A percentile compares a stretch with the other conserved stretches of the same genome.
Conservation (phyloP, 2,888 invertebrate genomes). For the Eupithecia dodoneata region DNA sequence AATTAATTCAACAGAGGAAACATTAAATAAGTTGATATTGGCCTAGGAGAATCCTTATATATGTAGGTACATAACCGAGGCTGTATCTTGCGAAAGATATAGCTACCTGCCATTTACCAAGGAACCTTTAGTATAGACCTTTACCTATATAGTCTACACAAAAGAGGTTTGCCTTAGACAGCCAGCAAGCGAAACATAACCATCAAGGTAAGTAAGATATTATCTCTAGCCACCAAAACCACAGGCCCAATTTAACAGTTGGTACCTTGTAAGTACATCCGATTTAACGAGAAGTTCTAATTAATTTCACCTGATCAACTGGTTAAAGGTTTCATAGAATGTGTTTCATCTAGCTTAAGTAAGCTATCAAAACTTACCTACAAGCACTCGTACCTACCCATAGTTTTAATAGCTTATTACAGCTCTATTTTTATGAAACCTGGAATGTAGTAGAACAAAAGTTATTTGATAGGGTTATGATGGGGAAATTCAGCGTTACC, state of each 20-base stretch:
- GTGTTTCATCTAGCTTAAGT: background rate
- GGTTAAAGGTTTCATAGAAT: background rate
- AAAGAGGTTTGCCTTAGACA: background rate
- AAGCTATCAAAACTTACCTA: background rate
- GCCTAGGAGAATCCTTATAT: constrained; percentile 3
- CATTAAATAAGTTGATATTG: background rate
- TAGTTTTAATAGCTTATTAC: too few relatives aligned
- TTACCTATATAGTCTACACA: background rate
- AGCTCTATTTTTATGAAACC: too few relatives aligned
- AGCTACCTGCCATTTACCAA: background rate
- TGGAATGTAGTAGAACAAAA: too few relatives aligned
- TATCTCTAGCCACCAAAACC: background rate
- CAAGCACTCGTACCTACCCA: too few relatives aligned
- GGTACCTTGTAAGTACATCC: constrained; percentile 15
- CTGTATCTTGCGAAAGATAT: background rate
- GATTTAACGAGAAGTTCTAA: constrained; percentile 22
- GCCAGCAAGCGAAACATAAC: background rate
- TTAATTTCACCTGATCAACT: constrained; percentile 10
- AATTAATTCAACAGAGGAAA: background rate
- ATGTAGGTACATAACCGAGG: background rate
- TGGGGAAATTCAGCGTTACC: too few relatives aligned
- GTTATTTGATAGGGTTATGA: too few relatives aligned
- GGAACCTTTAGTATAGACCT: background rate
- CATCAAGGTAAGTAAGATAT: constrained; percentile 11
- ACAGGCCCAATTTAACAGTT: background rate